Evolutionary conservation across 2,113 vertebrate species (phyloP), one percentile per base, ranked within the genome.

Genomic region (Paralichthys olivaceus): DNA sequence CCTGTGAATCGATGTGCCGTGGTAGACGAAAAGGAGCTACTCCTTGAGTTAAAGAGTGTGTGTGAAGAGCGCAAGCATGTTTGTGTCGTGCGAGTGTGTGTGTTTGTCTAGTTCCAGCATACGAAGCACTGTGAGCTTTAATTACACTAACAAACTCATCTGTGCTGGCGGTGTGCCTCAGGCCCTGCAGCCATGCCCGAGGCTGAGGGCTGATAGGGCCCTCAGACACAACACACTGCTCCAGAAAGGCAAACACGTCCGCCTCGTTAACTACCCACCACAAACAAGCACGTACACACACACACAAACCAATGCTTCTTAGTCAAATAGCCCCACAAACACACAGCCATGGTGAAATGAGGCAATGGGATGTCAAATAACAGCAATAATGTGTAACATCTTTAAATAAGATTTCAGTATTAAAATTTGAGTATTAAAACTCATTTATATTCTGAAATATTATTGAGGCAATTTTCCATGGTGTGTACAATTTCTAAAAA

Each of bases 121-220:
- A 87, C 65, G 80, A 78, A 86, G 68, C 80, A 78, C 83, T 82
- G 81, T 85, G 84, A 89, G 89, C 90, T 84, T 92, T 94, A 94
- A 94, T 94, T 94, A 93, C 89, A 86, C 90, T 89, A 93, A 93
- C 92, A 91, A 92, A 92, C 91, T 94, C 90, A 92, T 92, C 89
- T 84, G 88, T 90, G 92, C 86, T 89, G 90, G 89, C 75, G 84
- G 90, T 87, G 69, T 83, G 86, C 89, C 83, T 82, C 82, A 82
- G 85, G 84, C 90, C 93, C 93, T 87, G 92, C 84, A 88, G 93
- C 87, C 86, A 85, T 90, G 92, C 94, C 94, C 19, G 83, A 90
- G 94, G 94, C 92, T 75, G 85, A 81, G 86, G 69, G 83, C 91
- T 93, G 92, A 93, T 93, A 86, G 91, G 91, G 92, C 87, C 93